phyloP scores from a whole-genome alignment of 2,113 vertebrate genomes.

The Nothoprocta pentlandii region DNA sequence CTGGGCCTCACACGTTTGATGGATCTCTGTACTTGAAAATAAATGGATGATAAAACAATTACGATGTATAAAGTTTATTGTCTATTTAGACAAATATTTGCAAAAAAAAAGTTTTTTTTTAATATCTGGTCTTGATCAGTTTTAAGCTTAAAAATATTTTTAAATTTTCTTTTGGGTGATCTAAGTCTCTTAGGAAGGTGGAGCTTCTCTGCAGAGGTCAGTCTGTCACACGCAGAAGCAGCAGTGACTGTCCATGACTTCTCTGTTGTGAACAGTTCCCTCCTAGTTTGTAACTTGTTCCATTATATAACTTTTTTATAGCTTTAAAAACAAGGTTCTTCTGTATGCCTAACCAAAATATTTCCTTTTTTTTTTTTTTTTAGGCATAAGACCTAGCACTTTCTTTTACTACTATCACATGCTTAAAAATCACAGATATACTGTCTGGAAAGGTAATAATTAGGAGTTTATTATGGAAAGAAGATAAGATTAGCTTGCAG shows the following conservation, averaged over 20 bases:
- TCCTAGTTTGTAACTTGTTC: slow-evolving; percentile 9
- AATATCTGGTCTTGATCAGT: not conserved
- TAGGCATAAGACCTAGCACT: not conserved
- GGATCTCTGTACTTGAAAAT: not conserved
- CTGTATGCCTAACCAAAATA: not conserved
- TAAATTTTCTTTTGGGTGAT: not conserved
- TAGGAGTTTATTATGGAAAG: slow-evolving; percentile 54
- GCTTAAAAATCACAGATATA: slow-evolving; percentile 37
- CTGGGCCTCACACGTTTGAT: slow-evolving; percentile 11
- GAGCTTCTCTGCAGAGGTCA: not conserved
- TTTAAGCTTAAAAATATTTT: not conserved
- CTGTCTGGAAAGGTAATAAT: slow-evolving; percentile 51
- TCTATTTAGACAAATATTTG: slow-evolving; percentile 32
- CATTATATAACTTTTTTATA: not conserved
- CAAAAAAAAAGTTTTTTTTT: not conserved
- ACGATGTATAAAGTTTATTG: not conserved
- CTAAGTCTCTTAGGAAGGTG: not conserved
- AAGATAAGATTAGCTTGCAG: slow-evolving; percentile 65
- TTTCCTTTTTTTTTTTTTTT: not conserved
- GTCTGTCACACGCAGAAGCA: not conserved
- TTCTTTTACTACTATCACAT: slow-evolving; percentile 27
- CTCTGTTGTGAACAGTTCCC: not conserved
- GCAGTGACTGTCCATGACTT: not conserved
- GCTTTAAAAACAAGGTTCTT: not conserved
- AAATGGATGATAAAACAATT: slow-evolving; percentile 30